Conservation (phyloP, 2,797 vertebrate species). For the Tiaroga cobitis region DNA sequence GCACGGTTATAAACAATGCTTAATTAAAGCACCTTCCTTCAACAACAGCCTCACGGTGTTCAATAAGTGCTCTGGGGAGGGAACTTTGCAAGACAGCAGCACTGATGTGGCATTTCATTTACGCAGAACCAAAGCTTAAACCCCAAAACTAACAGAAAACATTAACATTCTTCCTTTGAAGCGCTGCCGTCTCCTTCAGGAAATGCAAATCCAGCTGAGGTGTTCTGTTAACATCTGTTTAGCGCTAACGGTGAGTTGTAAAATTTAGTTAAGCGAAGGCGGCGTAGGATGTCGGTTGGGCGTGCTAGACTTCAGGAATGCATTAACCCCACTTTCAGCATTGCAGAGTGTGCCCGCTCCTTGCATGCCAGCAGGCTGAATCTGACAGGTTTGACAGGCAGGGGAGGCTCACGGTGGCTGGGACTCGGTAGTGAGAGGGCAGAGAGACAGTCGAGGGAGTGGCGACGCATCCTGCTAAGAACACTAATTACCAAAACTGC, state of each 20-base stretch:
- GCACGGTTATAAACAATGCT: background rate
- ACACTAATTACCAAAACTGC: constrained; percentile 79
- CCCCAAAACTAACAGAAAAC: background rate
- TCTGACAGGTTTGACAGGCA: constrained; percentile 78
- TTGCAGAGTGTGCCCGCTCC: background rate
- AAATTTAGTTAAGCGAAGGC: constrained; percentile 18
- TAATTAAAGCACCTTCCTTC: background rate
- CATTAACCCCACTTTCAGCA: constrained; percentile 25
- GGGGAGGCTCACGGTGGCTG: constrained; percentile 68
- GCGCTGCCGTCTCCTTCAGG: background rate
- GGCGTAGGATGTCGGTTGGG: constrained; percentile 8
- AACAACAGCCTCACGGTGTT: background rate
- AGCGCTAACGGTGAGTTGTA: background rate
- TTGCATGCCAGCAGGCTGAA: constrained; percentile 60
- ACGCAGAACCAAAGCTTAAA: background rate
- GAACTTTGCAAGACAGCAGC: background rate
- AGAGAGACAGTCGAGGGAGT: constrained; percentile 71
- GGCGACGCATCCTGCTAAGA: constrained; percentile 65
- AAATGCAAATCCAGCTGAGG: constrained; percentile 5
- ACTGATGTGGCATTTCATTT: background rate
- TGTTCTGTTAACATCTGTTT: constrained; percentile 24
- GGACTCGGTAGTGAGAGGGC: constrained; percentile 59
- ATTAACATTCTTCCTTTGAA: background rate
- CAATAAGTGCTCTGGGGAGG: background rate
- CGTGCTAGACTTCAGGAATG: background rate